Percentiles rank a stretch among this genome's conserved stretches.
These are phyloP conservation scores for Sebastes kiyomatsui DNA, from an alignment of 2,797 vertebrate genomes.

Conservation along the genomic window DNA sequence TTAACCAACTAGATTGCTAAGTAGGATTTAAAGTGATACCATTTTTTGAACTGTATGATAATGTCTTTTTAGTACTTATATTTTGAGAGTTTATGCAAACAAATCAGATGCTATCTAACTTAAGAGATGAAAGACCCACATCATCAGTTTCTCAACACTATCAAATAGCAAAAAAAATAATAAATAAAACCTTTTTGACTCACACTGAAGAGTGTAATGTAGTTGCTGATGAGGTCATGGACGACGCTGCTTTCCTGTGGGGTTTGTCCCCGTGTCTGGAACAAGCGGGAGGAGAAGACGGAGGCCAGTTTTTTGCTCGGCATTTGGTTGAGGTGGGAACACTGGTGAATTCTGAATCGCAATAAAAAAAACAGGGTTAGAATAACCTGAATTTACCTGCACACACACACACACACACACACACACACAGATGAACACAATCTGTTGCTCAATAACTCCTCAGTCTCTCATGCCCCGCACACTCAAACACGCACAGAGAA, in stretches of 20 bases:
- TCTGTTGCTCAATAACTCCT: background rate
- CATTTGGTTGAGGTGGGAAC: slow-evolving; percentile 94
- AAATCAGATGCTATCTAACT: background rate
- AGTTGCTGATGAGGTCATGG: slow-evolving; percentile 92
- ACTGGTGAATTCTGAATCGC: slow-evolving; percentile 88
- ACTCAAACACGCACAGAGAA: background rate
- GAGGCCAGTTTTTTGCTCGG: slow-evolving; percentile 86
- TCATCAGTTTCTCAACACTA: background rate
- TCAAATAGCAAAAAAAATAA: background rate
- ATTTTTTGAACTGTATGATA: background rate
- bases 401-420: background rate
- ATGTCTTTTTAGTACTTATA: background rate
- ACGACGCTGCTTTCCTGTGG: slow-evolving; percentile 89
- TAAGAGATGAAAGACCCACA: background rate
- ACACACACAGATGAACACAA: background rate
- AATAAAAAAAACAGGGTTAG: background rate
- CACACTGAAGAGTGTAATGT: slow-evolving; percentile 91
- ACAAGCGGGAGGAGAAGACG: slow-evolving; percentile 93
- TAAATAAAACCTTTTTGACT: slow-evolving; percentile 59
- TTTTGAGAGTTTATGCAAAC: background rate
- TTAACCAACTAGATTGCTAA: background rate
- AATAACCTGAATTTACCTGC: background rate
- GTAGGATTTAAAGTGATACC: background rate
- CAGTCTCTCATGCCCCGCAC: slow-evolving; percentile 3
- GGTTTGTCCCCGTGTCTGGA: slow-evolving; percentile 93